Evolutionary conservation across 2,113 vertebrate species (phyloP).

Genomic region (Stegostoma tigrinum): DNA sequence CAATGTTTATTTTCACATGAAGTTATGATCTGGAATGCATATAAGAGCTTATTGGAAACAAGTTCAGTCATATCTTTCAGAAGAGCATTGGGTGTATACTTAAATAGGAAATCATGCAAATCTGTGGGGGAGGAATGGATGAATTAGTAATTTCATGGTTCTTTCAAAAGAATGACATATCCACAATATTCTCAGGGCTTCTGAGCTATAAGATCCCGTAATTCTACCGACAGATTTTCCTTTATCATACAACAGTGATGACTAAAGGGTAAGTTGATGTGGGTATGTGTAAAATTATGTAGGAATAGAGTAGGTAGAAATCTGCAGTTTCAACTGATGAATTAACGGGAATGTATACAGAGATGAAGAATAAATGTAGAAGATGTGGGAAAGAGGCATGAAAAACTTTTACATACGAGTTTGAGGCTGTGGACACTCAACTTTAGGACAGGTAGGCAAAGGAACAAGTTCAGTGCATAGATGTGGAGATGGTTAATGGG

Average conservation of each 20-base stretch:
- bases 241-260: neutral
- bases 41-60: neutral
- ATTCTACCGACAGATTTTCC: neutral
- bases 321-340: neutral
- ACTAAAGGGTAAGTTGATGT: neutral
- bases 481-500: too few relatives aligned
- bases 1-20: neutral
- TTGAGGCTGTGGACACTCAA: neutral
- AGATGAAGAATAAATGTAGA: neutral
- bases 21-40: neutral
- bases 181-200: neutral
- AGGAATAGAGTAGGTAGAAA: neutral
- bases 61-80: neutral
- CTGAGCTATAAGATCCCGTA: neutral
- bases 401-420: neutral
- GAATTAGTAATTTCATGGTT: neutral
- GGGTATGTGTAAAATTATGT: neutral
- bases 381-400: neutral
- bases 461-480: neutral
- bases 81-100: neutral
- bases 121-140: neutral
- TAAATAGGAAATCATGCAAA: neutral
- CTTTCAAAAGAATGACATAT: neutral
- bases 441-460: neutral
- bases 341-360: neutral